Percentiles rank a stretch among this genome's conserved stretches.
Evolutionary conservation across 2,888 invertebrate genomes (phyloP).

Genomic region (Troilus luridus): DNA sequence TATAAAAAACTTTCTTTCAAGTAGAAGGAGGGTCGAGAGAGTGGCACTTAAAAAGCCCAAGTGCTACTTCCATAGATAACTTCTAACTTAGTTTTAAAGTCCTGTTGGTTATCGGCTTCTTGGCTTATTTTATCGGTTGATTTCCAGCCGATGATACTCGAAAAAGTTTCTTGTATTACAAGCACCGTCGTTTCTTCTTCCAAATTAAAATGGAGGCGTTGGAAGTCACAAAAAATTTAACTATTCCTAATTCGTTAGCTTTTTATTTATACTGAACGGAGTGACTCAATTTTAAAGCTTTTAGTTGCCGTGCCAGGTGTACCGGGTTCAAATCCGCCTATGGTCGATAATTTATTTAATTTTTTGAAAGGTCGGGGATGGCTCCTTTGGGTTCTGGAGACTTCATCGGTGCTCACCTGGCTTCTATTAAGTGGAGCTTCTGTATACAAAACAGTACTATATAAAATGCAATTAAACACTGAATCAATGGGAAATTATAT

Average conservation of each 20-base stretch:
- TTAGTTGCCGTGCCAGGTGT: no score
- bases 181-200: not conserved
- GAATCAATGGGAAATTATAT: no score
- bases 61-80: not conserved
- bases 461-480: no score
- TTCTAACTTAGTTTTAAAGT: constrained; percentile 19
- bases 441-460: no score
- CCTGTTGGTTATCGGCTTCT: constrained; percentile 18
- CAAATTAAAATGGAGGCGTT: not conserved
- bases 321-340: no score
- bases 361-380: no score
- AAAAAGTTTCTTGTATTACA: not conserved
- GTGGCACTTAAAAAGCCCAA: not conserved
- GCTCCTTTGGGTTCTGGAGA: no score
- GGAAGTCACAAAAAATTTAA: not conserved
- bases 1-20: not conserved
- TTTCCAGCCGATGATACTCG: constrained; percentile 26
- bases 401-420: no score
- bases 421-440: no score
- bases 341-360: no score
- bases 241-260: not conserved
- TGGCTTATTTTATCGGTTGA: constrained; percentile 24
- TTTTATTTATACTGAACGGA: not conserved
- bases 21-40: not conserved
- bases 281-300: no score